A percentile compares a stretch with the other conserved stretches of the same genome.
Evolutionary conservation across 2,888 invertebrate genomes (phyloP).

Genomic region (Helicoverpa assulta): DNA sequence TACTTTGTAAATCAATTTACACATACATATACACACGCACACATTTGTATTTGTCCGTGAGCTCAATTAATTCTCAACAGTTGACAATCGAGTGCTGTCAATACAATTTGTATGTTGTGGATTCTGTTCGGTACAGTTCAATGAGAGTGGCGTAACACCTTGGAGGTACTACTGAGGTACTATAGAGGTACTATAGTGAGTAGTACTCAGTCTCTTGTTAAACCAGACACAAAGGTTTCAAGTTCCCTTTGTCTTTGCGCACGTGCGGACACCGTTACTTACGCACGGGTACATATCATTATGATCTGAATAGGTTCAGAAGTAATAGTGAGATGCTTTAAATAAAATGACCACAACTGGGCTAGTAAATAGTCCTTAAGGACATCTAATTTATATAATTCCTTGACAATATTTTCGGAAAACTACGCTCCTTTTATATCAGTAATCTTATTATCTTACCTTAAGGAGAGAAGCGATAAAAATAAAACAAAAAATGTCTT

Average conservation of each 20-base stretch:
- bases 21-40: slow-evolving; percentile 1
- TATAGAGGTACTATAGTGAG: slow-evolving; percentile 5
- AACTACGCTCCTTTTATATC: slow-evolving; percentile 60
- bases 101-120: slow-evolving; percentile 44
- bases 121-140: slow-evolving; percentile 33
- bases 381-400: neutral
- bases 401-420: slow-evolving; percentile 19
- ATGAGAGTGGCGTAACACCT: slow-evolving; percentile 48
- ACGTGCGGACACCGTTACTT: slow-evolving; percentile 66
- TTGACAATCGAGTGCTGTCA: slow-evolving; percentile 53
- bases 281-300: slow-evolving; percentile 38
- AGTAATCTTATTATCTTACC: slow-evolving; percentile 51
- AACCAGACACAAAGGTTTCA: slow-evolving; percentile 64
- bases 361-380: slow-evolving; percentile 17
- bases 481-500: slow-evolving; percentile 37
- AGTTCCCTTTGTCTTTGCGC: slow-evolving; percentile 74
- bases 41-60: slow-evolving; percentile 43
- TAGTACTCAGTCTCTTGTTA: slow-evolving; percentile 39
- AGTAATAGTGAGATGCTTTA: neutral
- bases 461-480: slow-evolving; percentile 44
- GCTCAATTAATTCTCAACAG: slow-evolving; percentile 39
- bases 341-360: slow-evolving; percentile 9
- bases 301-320: slow-evolving; percentile 2
- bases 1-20: neutral
- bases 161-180: neutral